Base-by-base conservation (phyloP, 2,113 vertebrate genomes). In the Excalfactoria chinensis region DNA sequence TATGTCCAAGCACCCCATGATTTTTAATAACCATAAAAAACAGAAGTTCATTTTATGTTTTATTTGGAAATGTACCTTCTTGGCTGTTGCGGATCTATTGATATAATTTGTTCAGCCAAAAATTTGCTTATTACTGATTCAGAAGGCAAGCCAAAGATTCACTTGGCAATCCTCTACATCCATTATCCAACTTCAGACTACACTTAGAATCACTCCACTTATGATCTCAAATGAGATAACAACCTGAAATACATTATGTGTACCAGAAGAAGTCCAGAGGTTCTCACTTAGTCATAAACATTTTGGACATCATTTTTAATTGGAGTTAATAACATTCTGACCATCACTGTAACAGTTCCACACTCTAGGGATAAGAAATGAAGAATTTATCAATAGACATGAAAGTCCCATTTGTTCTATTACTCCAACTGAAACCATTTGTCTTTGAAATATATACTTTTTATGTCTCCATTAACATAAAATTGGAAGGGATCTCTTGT, bases 61-160 rank as follows among this genome's bases (percentile, higher is more conserved):
- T 70, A 41, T 75, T 87, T 90, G 92, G 67, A 95, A 95, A 60
- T 18, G 21, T 53, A 78, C 32, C 11, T 88, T 85, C 75, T 71
- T 91, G 83, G 76, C 79, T 84, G 28, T 10, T 88, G 48, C 34
- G 93, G n/a, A 86, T 86, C 56, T 76, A 93, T 4, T 88, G 76
- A 69, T 89, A 85, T 12, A 4, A 48, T 88, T 95, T 75, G 43
- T 83, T 88, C 56, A 71, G 58, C 76, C 78, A 86, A 91, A 78
- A 41, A 78, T 77, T 81, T 84, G 66, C 73, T 77, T 86, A 77
- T 84, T 86, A 84, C 48, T 86, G 66, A 72, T 81, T 77, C 62
- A 92, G 88, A 86, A 91, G 40, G 40, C 69, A 91, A 72, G 76
- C 72, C 76, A 84, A 71, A 71, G 73, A 93, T 91, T 88, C 72